phyloP scores from a whole-genome alignment of 1,140 invertebrate genomes.

The Samia ricini region DNA sequence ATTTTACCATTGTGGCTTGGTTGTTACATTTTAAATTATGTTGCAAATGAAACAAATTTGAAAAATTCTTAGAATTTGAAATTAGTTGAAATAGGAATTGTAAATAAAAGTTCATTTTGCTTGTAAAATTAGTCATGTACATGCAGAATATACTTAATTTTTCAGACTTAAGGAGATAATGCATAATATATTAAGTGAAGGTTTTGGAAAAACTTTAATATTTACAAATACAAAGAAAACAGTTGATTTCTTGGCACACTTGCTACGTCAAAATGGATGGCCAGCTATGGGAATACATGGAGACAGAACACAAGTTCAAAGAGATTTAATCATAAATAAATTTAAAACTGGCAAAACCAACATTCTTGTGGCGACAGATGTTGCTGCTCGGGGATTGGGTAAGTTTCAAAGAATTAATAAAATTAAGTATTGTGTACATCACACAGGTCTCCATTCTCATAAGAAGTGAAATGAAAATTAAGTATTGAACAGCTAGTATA shows the following conservation, averaged over 20 bases:
- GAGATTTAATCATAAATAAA: conserved; percentile 76
- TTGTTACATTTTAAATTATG: too few relatives aligned
- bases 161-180: conserved; percentile 83
- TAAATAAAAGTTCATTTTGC: too few relatives aligned
- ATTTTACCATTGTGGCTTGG: too few relatives aligned
- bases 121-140: too few relatives aligned
- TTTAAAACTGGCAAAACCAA: conserved; percentile 53
- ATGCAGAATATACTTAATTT: conserved; percentile 14
- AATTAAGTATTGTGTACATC: too few relatives aligned
- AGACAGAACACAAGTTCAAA: conserved; percentile 85
- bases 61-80: too few relatives aligned
- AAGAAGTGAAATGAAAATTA: too few relatives aligned
- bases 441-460: too few relatives aligned
- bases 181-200: conserved; percentile 84
- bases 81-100: too few relatives aligned
- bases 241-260: conserved; percentile 83
- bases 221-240: conserved; percentile 94
- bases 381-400: conserved; percentile 89
- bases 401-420: conserved; percentile 16
- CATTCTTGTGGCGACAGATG: conserved; percentile 88
- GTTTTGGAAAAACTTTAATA: conserved; percentile 86
- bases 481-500: too few relatives aligned
- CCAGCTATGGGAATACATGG: conserved; percentile 86
- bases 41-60: too few relatives aligned
- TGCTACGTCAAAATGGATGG: conserved; percentile 82